Evolutionary conservation across 2,888 invertebrate genomes (phyloP).

Genomic region (Lasioglossum marginatum): DNA sequence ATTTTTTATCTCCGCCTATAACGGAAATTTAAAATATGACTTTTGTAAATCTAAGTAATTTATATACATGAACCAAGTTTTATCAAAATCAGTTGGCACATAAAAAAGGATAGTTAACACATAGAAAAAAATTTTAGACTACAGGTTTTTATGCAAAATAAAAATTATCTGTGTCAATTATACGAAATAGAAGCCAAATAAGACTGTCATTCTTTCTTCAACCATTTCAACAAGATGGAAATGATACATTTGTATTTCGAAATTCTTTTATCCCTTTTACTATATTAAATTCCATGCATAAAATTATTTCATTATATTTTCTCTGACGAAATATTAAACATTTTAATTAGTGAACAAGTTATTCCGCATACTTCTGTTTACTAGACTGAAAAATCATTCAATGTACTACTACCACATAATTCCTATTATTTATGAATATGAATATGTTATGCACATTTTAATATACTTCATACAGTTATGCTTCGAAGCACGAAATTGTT

Average conservation of each 20-base stretch:
- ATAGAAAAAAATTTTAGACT: too few species aligned
- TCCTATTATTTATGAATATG: neutral
- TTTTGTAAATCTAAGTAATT: too few species aligned
- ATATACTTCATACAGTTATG: neutral
- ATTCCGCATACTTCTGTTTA: neutral
- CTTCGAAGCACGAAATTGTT: neutral
- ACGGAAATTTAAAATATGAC: too few species aligned
- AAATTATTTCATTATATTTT: neutral
- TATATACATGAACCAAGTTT: too few species aligned
- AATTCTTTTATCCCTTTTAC: neutral
- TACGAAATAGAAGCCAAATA: too few species aligned
- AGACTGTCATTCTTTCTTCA: too few species aligned
- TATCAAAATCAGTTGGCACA: too few species aligned
- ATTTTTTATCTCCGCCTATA: too few species aligned
- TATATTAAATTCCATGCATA: neutral
- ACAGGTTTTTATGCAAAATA: too few species aligned
- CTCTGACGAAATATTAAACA: neutral
- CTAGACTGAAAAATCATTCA: conserved; percentile 2
- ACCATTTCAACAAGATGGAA: neutral
- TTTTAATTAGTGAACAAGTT: neutral
- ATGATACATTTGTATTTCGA: neutral
- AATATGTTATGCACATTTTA: neutral
- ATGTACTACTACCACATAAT: neutral
- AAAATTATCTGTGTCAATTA: too few species aligned
- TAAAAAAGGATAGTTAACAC: too few species aligned